Conservation (phyloP, 2,888 invertebrate species). For the Aspidapion aeneum region DNA sequence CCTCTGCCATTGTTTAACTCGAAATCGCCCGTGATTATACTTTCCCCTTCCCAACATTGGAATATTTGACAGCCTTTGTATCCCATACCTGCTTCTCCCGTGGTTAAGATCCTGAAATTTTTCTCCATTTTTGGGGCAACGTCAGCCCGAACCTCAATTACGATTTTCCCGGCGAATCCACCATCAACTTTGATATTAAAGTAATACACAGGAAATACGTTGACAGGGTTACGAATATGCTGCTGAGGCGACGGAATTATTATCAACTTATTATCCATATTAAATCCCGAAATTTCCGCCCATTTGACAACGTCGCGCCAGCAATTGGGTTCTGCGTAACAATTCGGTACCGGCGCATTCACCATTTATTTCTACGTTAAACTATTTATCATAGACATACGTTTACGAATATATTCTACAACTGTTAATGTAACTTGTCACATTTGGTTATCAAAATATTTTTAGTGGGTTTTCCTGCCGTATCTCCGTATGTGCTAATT, state of each 20-base stretch:
- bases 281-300: too few species aligned
- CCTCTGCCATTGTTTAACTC: conserved; percentile 79
- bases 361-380: too few species aligned
- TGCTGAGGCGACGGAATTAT: conserved; percentile 54
- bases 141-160: conserved; percentile 74
- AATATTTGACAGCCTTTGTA: conserved; percentile 77
- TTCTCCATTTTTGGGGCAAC: conserved; percentile 79
- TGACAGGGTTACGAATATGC: conserved; percentile 56
- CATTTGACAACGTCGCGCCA: too few species aligned
- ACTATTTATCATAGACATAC: too few species aligned
- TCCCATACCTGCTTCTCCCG: conserved; percentile 70
- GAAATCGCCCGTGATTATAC: conserved; percentile 78
- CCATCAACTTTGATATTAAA: conserved; percentile 76
- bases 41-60: conserved; percentile 80
- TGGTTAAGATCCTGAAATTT: conserved; percentile 69
- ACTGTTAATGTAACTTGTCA: conserved; percentile 59
- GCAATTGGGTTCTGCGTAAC: too few species aligned
- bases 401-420: too few species aligned
- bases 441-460: conserved; percentile 70
- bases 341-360: too few species aligned
- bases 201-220: conserved; percentile 67
- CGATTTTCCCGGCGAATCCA: conserved; percentile 64
- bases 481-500: conserved; percentile 73
- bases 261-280: conserved; percentile 42
- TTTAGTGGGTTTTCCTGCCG: conserved; percentile 73